A percentile compares a stretch with the other conserved stretches of the same genome.
phyloP scores from a whole-genome alignment of 92 coral and sea anemone genomes.

The Palythoa caribaeorum region DNA sequence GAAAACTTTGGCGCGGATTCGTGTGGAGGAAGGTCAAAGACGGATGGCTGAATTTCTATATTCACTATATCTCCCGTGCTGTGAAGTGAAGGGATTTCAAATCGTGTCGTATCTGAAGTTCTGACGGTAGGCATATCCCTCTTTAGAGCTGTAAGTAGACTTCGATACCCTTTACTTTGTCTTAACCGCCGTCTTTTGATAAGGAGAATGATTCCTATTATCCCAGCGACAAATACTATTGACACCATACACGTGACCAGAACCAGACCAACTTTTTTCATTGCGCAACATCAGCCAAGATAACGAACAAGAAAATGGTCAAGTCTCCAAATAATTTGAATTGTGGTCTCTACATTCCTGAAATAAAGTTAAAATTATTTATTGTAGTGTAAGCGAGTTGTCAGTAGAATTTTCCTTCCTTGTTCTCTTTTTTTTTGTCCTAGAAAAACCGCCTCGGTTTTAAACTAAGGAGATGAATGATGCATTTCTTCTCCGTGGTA shows the following conservation, averaged over 20 bases:
- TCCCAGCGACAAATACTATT: constrained; percentile 4
- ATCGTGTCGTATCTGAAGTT: constrained; percentile 58
- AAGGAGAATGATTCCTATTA: constrained; percentile 28
- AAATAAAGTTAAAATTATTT: too few species aligned
- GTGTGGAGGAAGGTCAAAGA: constrained; percentile 58
- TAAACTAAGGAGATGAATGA: too few species aligned
- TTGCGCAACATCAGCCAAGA: not conserved
- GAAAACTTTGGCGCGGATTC: not conserved
- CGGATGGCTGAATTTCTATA: constrained; percentile 80
- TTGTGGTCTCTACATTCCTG: not conserved
- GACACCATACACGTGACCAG: not conserved
- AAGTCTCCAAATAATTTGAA: not conserved
- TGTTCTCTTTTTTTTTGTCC: too few species aligned
- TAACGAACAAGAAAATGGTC: not conserved
- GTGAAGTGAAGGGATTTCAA: constrained; percentile 69
- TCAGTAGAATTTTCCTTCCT: too few species aligned
- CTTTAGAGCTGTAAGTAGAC: not conserved
- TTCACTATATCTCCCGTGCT: constrained; percentile 55
- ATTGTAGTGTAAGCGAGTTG: not conserved
- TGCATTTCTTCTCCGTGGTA: too few species aligned
- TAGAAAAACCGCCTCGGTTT: too few species aligned
- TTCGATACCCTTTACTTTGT: not conserved
- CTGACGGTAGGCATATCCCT: constrained; percentile 64
- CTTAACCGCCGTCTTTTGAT: constrained; percentile 15
- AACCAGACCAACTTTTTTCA: not conserved